Percentiles rank a stretch among this genome's conserved stretches.
Conservation (phyloP, 2,113 vertebrate species). For the Rhizomys pruinosus region DNA sequence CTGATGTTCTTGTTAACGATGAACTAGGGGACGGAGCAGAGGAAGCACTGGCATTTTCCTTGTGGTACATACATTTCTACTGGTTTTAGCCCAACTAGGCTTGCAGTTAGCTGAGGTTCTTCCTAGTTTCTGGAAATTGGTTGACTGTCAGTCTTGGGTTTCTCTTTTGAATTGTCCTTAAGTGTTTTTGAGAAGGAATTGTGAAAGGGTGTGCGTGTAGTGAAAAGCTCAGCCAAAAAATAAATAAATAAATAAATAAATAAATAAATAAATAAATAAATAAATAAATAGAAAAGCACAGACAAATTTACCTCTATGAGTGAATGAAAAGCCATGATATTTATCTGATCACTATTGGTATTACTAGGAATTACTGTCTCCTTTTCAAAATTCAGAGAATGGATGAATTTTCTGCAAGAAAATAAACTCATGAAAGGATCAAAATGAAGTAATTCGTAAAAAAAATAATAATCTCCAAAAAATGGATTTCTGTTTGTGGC, state of each 20-base stretch:
- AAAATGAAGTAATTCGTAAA: neutral
- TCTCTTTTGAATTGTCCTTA: conserved; percentile 47
- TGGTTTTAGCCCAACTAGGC: neutral
- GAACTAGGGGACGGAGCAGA: neutral
- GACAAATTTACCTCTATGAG: neutral
- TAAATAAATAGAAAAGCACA: too few species aligned
- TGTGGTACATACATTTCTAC: neutral
- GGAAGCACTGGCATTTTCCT: neutral
- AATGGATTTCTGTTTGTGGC: neutral
- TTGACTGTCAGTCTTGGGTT: neutral
- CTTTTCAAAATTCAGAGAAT: conserved; percentile 39
- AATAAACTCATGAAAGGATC: neutral
- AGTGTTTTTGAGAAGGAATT: conserved; percentile 22
- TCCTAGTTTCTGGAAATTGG: conserved; percentile 11
- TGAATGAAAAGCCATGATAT: neutral
- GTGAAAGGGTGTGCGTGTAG: neutral
- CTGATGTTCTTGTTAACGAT: neutral
- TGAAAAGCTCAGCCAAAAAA: too few species aligned
- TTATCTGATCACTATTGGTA: neutral
- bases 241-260: too few species aligned
- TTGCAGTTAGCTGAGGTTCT: neutral
- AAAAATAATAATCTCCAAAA: neutral
- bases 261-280: too few species aligned
- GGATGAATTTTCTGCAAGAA: conserved; percentile 25
- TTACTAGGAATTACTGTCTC: conserved; percentile 32